Conservation (phyloP, 2,888 invertebrate genomes). For the Cheilosia urbana region DNA sequence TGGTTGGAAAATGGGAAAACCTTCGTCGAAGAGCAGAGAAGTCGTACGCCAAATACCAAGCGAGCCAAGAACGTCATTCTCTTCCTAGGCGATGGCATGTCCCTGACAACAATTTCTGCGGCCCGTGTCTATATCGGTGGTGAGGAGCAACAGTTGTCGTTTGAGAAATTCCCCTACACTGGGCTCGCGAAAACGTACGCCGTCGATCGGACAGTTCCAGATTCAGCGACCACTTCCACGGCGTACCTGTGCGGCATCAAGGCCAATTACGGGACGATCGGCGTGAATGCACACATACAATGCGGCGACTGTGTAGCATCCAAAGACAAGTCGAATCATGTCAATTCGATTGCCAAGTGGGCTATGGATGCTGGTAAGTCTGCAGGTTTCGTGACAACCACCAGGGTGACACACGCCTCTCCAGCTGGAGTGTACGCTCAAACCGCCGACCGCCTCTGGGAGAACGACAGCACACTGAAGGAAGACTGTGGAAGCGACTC, state of each 20-base stretch:
- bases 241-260: constrained; percentile 92
- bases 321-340: constrained; percentile 85
- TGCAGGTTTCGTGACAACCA: constrained; percentile 90
- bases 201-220: constrained; percentile 90
- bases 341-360: constrained; percentile 89
- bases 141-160: constrained; percentile 89
- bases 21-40: constrained; percentile 80
- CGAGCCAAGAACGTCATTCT: constrained; percentile 91
- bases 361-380: constrained; percentile 88
- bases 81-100: constrained; percentile 95
- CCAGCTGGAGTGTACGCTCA: constrained; percentile 88
- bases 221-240: constrained; percentile 93
- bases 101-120: constrained; percentile 91
- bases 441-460: constrained; percentile 89
- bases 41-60: constrained; percentile 80
- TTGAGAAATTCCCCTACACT: constrained; percentile 90
- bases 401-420: constrained; percentile 91
- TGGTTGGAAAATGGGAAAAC: constrained; percentile 79
- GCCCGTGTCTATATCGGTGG: constrained; percentile 91
- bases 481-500: constrained; percentile 83
- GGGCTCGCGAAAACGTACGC: constrained; percentile 91
- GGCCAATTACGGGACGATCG: constrained; percentile 90
- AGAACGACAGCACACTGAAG: constrained; percentile 86
- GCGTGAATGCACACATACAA: constrained; percentile 88
- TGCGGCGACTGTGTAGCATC: constrained; percentile 87